A percentile compares a stretch with the other conserved stretches of the same genome.
These are phyloP conservation scores for Caenorhabditis uteleia DNA, from an alignment of 2,888 invertebrate species.

Conservation along the genomic window DNA sequence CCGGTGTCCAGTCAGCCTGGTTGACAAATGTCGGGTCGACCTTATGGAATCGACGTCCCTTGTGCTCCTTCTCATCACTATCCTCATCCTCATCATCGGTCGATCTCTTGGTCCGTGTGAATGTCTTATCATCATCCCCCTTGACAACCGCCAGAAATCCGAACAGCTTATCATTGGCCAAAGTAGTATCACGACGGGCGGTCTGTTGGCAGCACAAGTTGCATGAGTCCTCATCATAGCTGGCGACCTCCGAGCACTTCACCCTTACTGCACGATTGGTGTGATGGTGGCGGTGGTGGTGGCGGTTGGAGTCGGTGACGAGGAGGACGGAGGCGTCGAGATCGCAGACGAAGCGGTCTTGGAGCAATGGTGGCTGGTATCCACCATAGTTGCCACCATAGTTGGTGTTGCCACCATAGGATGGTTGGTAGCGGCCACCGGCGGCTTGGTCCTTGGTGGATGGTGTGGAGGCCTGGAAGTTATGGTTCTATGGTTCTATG, in stretches of 20 bases:
- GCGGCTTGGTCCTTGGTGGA: slow-evolving; percentile 29
- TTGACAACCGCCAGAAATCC: slow-evolving; percentile 45
- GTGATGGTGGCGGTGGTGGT: slow-evolving; percentile 22
- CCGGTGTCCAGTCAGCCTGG: slow-evolving; percentile 31
- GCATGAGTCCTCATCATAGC: slow-evolving; percentile 56
- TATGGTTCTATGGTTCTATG: too few relatives aligned
- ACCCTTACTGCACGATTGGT: slow-evolving; percentile 52
- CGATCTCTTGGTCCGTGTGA: slow-evolving; percentile 14
- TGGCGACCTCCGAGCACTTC: slow-evolving; percentile 56
- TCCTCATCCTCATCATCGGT: slow-evolving; percentile 16
- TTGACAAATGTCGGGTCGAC: slow-evolving; percentile 32
- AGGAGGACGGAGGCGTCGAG: slow-evolving; percentile 57
- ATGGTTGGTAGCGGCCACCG: slow-evolving; percentile 24
- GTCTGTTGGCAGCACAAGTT: slow-evolving; percentile 58
- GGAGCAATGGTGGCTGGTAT: slow-evolving; percentile 40
- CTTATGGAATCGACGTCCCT: slow-evolving; percentile 5
- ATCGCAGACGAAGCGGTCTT: slow-evolving; percentile 55
- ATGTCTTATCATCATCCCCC: slow-evolving; percentile 15
- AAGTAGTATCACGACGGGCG: slow-evolving; percentile 49
- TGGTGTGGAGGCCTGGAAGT: background rate
- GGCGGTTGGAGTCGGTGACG: slow-evolving; percentile 39
- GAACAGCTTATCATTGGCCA: slow-evolving; percentile 45
- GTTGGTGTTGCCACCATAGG: slow-evolving; percentile 11
- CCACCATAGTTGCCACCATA: too few relatives aligned
- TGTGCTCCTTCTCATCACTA: slow-evolving; percentile 10